Evolutionary conservation across 2,113 vertebrate genomes (phyloP).

Genomic region (Oxygymnocypris stewartii): DNA sequence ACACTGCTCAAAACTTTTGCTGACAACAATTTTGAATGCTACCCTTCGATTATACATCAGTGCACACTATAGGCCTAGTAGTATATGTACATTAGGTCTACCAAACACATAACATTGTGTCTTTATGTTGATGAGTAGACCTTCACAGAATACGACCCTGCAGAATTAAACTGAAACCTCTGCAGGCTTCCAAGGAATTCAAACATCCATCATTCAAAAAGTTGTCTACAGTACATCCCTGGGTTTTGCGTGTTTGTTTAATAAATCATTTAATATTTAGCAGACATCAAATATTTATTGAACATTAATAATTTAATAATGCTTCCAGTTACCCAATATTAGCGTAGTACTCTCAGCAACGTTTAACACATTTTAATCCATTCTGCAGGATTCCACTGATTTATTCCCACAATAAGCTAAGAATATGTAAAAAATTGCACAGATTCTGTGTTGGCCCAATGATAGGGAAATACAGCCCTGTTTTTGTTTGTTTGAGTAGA

Average conservation of each 20-base stretch:
- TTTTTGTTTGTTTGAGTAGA: no score
- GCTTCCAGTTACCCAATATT: neutral
- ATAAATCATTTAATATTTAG: conserved; percentile 34
- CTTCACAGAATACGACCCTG: neutral
- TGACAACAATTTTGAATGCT: neutral
- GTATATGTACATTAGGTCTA: neutral
- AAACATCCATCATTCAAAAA: conserved; percentile 5
- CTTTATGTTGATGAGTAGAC: neutral
- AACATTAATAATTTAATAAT: conserved; percentile 25
- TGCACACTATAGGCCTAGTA: neutral
- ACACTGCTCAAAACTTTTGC: neutral
- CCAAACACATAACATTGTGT: neutral
- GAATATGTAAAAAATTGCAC: no score
- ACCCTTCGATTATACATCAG: neutral
- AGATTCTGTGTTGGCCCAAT: no score
- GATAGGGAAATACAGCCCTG: no score
- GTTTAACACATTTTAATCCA: neutral
- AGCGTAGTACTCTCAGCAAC: neutral
- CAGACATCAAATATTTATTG: conserved; percentile 12
- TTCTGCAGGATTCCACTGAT: neutral
- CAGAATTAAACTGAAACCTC: neutral
- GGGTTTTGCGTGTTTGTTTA: conserved; percentile 6
- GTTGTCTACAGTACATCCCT: neutral
- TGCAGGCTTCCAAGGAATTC: neutral
- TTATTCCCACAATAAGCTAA: neutral